A percentile compares a stretch with the other conserved stretches of the same genome.
Conservation (phyloP, 2,797 vertebrate genomes). For the Discoglossus pictus region DNA sequence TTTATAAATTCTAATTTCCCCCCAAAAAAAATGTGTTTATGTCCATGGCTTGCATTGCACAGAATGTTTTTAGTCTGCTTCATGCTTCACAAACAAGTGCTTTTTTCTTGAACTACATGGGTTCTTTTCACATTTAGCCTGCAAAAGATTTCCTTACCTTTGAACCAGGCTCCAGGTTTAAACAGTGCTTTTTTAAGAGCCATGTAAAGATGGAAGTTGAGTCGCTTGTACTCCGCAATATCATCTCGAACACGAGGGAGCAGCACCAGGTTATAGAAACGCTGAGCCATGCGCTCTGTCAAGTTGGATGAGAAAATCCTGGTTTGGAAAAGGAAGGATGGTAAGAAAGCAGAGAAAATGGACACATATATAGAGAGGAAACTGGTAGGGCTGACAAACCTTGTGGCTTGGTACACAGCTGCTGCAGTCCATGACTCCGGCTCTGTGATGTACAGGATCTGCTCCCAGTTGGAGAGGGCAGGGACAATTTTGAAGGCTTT, state of each 20-base stretch:
- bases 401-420: slow-evolving; percentile 95
- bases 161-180: slow-evolving; percentile 97
- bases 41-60: too few relatives aligned
- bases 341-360: not conserved
- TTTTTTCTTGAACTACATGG: too few relatives aligned
- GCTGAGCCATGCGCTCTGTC: slow-evolving; percentile 94
- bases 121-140: rapidly evolving
- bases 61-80: too few relatives aligned
- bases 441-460: slow-evolving; percentile 93
- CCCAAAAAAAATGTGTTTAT: too few relatives aligned
- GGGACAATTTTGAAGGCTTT: slow-evolving; percentile 98
- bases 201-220: slow-evolving; percentile 96
- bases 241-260: slow-evolving; percentile 89
- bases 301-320: slow-evolving; percentile 97
- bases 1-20: too few relatives aligned
- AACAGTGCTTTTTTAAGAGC: slow-evolving; percentile 95
- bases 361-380: not conserved
- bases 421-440: slow-evolving; percentile 93
- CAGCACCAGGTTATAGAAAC: slow-evolving; percentile 94
- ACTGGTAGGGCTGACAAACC: slow-evolving; percentile 64
- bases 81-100: too few relatives aligned
- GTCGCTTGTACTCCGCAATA: slow-evolving; percentile 89
- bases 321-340: not conserved
- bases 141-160: slow-evolving; percentile 73
- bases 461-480: slow-evolving; percentile 95